Evolutionary conservation across 2,113 vertebrate species (phyloP).

Genomic region (Pluvialis apricaria): DNA sequence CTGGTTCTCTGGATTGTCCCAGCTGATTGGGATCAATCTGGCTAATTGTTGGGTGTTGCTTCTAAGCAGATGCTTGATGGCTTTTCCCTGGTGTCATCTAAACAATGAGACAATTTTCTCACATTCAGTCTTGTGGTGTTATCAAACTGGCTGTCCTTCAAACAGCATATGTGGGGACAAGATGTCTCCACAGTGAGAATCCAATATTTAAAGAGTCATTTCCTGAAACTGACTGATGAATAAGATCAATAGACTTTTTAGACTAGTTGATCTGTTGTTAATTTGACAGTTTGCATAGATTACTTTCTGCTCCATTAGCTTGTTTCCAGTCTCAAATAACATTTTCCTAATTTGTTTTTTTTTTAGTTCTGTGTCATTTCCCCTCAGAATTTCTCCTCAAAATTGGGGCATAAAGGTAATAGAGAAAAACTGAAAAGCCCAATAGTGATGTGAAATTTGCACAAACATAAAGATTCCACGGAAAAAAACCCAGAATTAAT

Average conservation of each 20-base stretch:
- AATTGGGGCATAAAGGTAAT: neutral
- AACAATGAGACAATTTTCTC: neutral
- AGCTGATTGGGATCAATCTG: neutral
- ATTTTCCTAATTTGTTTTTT: neutral
- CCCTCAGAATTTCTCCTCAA: neutral
- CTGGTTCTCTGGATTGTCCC: neutral
- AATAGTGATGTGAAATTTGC: neutral
- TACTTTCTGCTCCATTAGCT: neutral
- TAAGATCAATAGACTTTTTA: neutral
- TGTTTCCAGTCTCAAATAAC: neutral
- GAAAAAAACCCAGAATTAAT: neutral
- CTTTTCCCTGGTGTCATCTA: neutral
- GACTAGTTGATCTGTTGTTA: neutral
- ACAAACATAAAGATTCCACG: neutral
- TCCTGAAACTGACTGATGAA: neutral
- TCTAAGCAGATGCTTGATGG: neutral
- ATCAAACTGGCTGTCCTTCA: neutral
- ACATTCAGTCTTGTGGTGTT: neutral
- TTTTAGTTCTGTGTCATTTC: neutral
- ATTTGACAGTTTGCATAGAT: neutral
- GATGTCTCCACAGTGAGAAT: neutral
- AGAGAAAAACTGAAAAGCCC: neutral
- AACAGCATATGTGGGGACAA: neutral
- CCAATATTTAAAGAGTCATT: neutral
- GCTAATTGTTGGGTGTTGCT: neutral